Evolutionary conservation across 2,113 vertebrate genomes (phyloP).

Genomic region (Eulemur macaco): DNA sequence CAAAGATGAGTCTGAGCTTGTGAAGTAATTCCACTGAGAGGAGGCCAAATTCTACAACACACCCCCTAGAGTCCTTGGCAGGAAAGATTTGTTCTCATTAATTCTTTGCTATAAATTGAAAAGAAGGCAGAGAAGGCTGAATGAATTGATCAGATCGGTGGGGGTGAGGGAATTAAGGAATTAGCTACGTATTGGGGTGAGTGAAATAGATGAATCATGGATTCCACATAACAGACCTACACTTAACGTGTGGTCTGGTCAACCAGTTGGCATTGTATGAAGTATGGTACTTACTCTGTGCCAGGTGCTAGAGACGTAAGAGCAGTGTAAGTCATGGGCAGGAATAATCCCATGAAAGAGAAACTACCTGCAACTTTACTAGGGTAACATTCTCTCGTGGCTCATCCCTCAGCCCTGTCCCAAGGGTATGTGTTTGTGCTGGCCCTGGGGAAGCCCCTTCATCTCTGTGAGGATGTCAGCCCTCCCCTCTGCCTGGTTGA

Average conservation of each 20-base stretch:
- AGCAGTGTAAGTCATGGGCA: no score
- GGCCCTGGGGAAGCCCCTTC: background rate
- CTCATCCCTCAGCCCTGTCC: background rate
- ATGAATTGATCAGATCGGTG: background rate
- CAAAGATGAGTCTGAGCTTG: background rate
- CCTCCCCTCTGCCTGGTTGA: background rate
- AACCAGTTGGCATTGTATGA: background rate
- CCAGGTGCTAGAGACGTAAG: background rate
- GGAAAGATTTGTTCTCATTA: background rate
- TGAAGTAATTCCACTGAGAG: background rate
- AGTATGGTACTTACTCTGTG: background rate
- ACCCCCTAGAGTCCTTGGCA: background rate
- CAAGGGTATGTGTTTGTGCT: no score
- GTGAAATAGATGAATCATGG: background rate
- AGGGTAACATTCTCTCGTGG: background rate
- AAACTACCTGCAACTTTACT: background rate
- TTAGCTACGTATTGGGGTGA: background rate
- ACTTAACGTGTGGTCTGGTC: background rate
- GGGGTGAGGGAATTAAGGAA: background rate
- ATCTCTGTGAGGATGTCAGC: background rate
- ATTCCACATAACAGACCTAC: background rate
- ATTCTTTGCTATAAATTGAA: constrained; percentile 16
- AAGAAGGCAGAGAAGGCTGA: background rate
- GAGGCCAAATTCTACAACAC: background rate
- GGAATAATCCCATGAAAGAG: background rate